Conservation (phyloP, 2,113 vertebrate genomes). For the Callorhinus ursinus region DNA sequence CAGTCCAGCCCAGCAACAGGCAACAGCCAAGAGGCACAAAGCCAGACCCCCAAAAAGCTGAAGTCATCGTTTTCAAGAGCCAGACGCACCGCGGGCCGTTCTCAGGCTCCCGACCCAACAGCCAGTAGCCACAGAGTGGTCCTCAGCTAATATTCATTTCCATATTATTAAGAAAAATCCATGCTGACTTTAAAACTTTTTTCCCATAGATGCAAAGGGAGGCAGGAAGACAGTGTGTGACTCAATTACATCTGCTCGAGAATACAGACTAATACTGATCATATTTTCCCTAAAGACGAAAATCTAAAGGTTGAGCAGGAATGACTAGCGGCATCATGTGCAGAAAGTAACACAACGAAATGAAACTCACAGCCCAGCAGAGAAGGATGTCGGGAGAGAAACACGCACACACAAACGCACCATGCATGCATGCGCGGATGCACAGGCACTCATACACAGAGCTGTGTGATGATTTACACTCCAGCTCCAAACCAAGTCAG, state of each 20-base stretch:
- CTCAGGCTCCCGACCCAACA: background rate
- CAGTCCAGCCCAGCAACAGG: background rate
- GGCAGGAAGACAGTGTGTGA: background rate
- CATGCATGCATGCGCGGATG: background rate
- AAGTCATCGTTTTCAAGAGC: background rate
- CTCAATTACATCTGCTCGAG: background rate
- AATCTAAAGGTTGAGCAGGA: slow-evolving; percentile 61
- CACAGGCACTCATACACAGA: background rate
- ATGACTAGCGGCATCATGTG: background rate
- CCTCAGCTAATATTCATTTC: background rate
- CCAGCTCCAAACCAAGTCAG: background rate
- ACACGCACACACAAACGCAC: background rate
- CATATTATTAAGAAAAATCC: background rate
- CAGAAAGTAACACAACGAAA: slow-evolving; percentile 24
- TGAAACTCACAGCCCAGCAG: background rate
- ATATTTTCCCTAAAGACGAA: slow-evolving; percentile 50
- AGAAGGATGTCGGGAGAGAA: background rate
- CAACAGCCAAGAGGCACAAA: background rate
- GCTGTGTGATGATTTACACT: background rate
- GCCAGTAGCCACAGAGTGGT: background rate
- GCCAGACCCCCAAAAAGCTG: background rate
- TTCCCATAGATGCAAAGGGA: background rate
- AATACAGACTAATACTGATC: background rate
- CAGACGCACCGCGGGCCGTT: background rate
- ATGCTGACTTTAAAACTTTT: background rate